Evolutionary conservation across 2,113 vertebrate genomes (phyloP).

Genomic region (Dascyllus trimaculatus): DNA sequence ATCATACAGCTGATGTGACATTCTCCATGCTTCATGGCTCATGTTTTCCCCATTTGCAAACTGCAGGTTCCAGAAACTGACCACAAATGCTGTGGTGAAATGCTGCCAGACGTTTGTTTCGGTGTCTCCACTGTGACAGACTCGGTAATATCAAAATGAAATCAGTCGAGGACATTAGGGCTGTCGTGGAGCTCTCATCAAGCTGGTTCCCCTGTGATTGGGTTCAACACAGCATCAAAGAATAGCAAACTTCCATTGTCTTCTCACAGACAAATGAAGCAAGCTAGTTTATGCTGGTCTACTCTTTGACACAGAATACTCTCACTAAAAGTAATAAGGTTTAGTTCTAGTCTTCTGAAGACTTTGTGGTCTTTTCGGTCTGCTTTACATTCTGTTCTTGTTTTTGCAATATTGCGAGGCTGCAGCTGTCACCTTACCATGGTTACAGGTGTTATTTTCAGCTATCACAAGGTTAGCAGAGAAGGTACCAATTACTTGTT

Average conservation of each 20-base stretch:
- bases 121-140: neutral
- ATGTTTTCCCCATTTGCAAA: slow-evolving; percentile 1
- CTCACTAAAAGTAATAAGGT: no score
- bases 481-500: no score
- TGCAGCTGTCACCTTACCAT: no score
- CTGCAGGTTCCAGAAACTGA: neutral
- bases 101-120: neutral
- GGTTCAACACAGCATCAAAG: neutral
- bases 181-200: neutral
- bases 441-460: no score
- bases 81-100: neutral
- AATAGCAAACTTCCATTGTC: neutral
- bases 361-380: no score
- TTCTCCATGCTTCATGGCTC: neutral
- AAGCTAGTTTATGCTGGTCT: no score
- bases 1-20: neutral
- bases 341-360: no score
- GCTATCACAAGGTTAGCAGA: no score
- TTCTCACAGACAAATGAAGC: neutral
- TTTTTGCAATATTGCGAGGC: no score
- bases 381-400: no score
- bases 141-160: neutral
- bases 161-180: neutral
- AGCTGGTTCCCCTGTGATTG: neutral
- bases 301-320: no score